Percentiles rank a stretch among this genome's conserved stretches.
phyloP scores from a whole-genome alignment of 2,888 invertebrate species.

The Oegoconia quadripuncta region DNA sequence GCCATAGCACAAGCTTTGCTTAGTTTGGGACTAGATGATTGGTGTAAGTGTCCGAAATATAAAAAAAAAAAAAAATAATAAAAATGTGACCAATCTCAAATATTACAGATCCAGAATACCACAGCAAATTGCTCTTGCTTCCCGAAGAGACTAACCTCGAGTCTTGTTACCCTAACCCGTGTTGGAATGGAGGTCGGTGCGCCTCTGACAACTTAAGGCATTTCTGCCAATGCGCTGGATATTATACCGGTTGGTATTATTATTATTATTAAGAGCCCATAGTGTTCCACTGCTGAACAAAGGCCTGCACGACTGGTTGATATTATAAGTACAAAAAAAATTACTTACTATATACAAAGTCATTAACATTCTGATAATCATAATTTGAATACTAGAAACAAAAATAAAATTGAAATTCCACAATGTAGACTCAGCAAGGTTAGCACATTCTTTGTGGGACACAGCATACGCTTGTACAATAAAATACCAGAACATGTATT shows the following conservation, averaged over 20 bases:
- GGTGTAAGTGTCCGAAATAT: no score
- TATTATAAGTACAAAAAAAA: neutral
- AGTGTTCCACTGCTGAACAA: no score
- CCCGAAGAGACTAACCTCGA: constrained; percentile 80
- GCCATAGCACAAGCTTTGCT: no score
- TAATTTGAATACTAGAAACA: no score
- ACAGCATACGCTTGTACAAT: no score
- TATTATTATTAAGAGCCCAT: neutral
- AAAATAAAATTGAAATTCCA: no score
- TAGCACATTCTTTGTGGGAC: no score
- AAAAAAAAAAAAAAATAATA: no score
- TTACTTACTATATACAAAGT: no score
- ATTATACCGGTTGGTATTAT: constrained; percentile 81
- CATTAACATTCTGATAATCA: neutral
- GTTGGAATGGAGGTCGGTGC: constrained; percentile 85
- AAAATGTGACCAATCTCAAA: neutral
- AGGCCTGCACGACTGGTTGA: neutral
- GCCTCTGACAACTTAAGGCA: constrained; percentile 76
- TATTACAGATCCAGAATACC: constrained; percentile 80
- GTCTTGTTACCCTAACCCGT: constrained; percentile 86
- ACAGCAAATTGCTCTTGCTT: constrained; percentile 80
- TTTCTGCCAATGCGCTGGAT: constrained; percentile 84
- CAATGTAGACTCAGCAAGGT: no score
- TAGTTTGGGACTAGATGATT: no score
- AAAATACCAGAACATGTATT: no score